Evolutionary conservation across 2,113 vertebrate species (phyloP).

Genomic region (Plecotus auritus): DNA sequence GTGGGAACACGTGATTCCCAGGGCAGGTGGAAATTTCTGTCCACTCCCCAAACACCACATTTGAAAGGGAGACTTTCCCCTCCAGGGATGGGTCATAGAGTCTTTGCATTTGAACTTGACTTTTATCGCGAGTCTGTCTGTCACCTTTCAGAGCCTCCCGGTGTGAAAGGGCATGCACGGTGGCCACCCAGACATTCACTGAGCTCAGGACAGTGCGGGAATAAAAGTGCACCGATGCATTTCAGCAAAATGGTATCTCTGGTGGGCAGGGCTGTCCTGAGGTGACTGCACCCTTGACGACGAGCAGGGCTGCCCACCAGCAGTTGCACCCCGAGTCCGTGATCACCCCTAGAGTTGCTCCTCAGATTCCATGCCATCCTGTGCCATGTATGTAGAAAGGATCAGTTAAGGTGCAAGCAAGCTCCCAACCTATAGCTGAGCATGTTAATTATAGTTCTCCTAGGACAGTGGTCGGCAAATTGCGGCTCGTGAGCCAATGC

Average conservation of each 20-base stretch:
- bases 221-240: accelerated
- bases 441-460: neutral
- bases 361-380: accelerated
- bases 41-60: neutral
- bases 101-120: neutral
- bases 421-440: neutral
- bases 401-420: neutral
- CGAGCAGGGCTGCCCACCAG: neutral
- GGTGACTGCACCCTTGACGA: neutral
- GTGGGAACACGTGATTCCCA: neutral
- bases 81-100: too few relatives aligned
- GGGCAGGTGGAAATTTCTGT: neutral
- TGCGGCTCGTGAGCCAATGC: too few relatives aligned
- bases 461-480: too few relatives aligned
- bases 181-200: too few relatives aligned
- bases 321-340: neutral
- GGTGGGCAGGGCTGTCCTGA: neutral
- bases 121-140: neutral
- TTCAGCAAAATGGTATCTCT: neutral
- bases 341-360: neutral
- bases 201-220: neutral
- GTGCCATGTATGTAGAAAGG: neutral
- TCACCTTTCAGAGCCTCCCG: neutral
- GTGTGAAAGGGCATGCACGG: neutral
- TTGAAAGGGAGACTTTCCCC: neutral